These are phyloP conservation scores for Drosophila pseudoananassae DNA, from an alignment of 1,140 invertebrate species.

Conservation along the genomic window DNA sequence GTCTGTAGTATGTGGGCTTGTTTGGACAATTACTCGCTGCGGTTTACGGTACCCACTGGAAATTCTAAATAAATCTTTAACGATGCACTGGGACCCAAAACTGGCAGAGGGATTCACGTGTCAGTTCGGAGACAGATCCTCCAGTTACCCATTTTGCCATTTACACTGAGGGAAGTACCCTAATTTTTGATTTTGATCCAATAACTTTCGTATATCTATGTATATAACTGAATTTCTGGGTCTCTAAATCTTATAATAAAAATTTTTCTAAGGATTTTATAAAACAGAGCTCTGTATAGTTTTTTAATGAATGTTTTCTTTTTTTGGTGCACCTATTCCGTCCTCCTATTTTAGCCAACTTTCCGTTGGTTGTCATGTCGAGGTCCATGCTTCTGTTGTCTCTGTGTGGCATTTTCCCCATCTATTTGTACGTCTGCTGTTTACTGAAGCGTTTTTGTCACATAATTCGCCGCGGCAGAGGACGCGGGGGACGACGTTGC, in stretches of 20 bases:
- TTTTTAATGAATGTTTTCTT: neutral
- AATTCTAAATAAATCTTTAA: slow-evolving; percentile 75
- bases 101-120: slow-evolving; percentile 32
- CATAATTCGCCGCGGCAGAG: slow-evolving; percentile 59
- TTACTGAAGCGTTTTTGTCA: slow-evolving; percentile 50
- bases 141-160: slow-evolving; percentile 8
- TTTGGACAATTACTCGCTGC: slow-evolving; percentile 66
- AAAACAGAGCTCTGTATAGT: too few species aligned
- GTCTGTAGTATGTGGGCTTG: neutral
- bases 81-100: slow-evolving; percentile 55
- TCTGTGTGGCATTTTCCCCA: slow-evolving; percentile 42
- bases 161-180: slow-evolving; percentile 3
- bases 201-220: neutral
- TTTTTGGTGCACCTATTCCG: neutral
- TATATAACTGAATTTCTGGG: too few species aligned
- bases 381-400: slow-evolving; percentile 32
- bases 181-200: neutral
- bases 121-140: slow-evolving; percentile 16
- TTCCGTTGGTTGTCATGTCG: slow-evolving; percentile 13
- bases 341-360: slow-evolving; percentile 8
- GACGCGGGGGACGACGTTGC: slow-evolving; percentile 45
- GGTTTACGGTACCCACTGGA: slow-evolving; percentile 48
- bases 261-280: too few species aligned
- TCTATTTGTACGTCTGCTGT: slow-evolving; percentile 54
- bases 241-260: too few species aligned